Evolutionary conservation across 2,113 vertebrate genomes (phyloP).

Genomic region (Garra rufa): DNA sequence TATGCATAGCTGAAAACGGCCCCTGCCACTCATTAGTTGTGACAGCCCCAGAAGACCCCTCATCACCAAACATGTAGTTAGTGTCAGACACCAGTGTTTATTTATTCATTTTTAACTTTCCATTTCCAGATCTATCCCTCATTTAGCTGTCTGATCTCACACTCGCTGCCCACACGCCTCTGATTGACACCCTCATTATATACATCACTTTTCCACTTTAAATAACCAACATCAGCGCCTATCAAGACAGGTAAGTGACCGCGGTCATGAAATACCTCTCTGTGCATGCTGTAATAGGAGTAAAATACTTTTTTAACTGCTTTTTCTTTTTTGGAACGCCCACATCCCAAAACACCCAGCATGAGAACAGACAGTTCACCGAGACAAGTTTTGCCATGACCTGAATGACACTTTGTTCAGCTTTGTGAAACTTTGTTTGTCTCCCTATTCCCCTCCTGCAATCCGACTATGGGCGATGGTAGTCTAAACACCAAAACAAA

Average conservation of each 20-base stretch:
- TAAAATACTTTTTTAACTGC: conserved; percentile 22
- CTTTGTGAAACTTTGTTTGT: conserved; percentile 4
- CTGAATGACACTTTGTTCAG: background rate
- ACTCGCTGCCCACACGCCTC: conserved; percentile 27
- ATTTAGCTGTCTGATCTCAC: conserved; percentile 41
- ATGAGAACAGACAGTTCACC: background rate
- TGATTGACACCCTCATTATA: conserved; percentile 32
- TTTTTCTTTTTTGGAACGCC: background rate
- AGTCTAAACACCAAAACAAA: conserved; percentile 51
- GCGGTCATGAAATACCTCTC: background rate
- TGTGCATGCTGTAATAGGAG: background rate
- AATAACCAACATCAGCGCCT: conserved; percentile 40
- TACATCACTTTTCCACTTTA: conserved; percentile 44
- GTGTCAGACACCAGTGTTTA: conserved; percentile 55
- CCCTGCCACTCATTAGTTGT: conserved; percentile 55
- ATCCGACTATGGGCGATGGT: conserved; percentile 14
- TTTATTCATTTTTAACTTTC: conserved; percentile 55
- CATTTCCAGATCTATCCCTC: conserved; percentile 44
- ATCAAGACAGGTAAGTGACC: conserved; percentile 29
- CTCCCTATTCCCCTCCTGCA: background rate
- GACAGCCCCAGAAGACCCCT: conserved; percentile 51
- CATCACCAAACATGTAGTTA: conserved; percentile 56
- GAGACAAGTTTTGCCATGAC: background rate
- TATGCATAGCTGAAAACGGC: conserved; percentile 36
- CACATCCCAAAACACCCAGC: conserved; percentile 7